Percentiles rank a stretch among this genome's conserved stretches.
These are phyloP conservation scores for Macquaria ambigua DNA, from an alignment of 2,113 vertebrate genomes.

Conservation along the genomic window DNA sequence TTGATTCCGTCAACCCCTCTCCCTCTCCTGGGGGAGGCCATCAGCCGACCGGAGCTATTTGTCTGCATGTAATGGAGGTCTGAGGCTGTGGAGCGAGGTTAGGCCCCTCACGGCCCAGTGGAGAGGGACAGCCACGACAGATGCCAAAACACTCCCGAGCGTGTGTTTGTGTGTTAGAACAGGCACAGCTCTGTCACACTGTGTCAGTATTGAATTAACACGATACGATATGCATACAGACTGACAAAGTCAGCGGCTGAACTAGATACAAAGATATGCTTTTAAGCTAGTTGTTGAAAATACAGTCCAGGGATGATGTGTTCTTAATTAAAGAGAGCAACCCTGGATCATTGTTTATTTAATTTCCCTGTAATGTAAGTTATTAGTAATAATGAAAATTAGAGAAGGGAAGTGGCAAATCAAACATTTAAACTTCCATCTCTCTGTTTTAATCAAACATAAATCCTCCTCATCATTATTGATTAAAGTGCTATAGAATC, in stretches of 20 bases:
- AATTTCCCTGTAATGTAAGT: conserved; percentile 56
- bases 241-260: conserved; percentile 7
- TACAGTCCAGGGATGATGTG: not conserved
- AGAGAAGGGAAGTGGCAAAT: conserved; percentile 35
- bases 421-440: conserved; percentile 50
- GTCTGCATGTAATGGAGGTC: conserved; percentile 79
- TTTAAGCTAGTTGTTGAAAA: not conserved
- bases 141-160: conserved; percentile 64
- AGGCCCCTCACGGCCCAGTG: conserved; percentile 55
- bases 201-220: conserved; percentile 54
- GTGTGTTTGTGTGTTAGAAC: conserved; percentile 39
- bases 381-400: conserved; percentile 58
- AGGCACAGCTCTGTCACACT: conserved; percentile 39
- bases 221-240: conserved; percentile 39
- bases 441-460: conserved; percentile 57
- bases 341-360: conserved; percentile 55
- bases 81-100: conserved; percentile 65
- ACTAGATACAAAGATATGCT: conserved; percentile 9
- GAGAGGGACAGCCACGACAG: conserved; percentile 62
- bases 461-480: conserved; percentile 62
- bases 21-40: conserved; percentile 62
- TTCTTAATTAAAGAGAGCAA: conserved; percentile 47
- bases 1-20: conserved; percentile 59
- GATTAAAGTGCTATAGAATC: conserved; percentile 53
- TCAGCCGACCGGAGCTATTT: conserved; percentile 70